These are phyloP conservation scores for Cacoxenus indagator DNA, from an alignment of 2,888 invertebrate genomes.

Conservation along the genomic window DNA sequence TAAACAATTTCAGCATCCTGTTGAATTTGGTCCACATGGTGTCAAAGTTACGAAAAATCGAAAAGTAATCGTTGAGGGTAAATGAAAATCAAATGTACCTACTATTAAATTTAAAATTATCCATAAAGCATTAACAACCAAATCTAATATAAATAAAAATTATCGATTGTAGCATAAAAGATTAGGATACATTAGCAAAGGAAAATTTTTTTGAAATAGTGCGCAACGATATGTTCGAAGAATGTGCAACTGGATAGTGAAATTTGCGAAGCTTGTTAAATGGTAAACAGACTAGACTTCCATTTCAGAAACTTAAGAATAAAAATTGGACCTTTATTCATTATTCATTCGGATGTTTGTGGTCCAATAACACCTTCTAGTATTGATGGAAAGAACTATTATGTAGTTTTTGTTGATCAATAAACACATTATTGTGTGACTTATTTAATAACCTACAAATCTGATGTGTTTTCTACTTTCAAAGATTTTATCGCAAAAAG, in stretches of 20 bases:
- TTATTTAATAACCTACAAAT: slow-evolving; percentile 53
- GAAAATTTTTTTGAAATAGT: slow-evolving; percentile 39
- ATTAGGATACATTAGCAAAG: slow-evolving; percentile 38
- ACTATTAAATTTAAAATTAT: slow-evolving; percentile 28
- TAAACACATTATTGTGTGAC: slow-evolving; percentile 59
- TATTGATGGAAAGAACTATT: slow-evolving; percentile 57
- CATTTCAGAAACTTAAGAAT: slow-evolving; percentile 53
- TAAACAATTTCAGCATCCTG: slow-evolving; percentile 51
- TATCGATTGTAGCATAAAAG: slow-evolving; percentile 41
- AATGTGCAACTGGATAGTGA: slow-evolving; percentile 31
- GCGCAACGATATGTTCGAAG: slow-evolving; percentile 31
- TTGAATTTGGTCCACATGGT: slow-evolving; percentile 34
- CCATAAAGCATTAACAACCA: slow-evolving; percentile 14
- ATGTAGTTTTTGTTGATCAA: slow-evolving; percentile 60
- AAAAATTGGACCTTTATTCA: slow-evolving; percentile 57
- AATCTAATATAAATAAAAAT: slow-evolving; percentile 3
- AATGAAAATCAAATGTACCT: slow-evolving; percentile 28
- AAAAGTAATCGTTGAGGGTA: slow-evolving; percentile 24
- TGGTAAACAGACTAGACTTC: slow-evolving; percentile 61
- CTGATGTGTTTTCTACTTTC: slow-evolving; percentile 44
- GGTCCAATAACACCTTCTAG: slow-evolving; percentile 49
- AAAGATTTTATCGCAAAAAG: slow-evolving; percentile 22
- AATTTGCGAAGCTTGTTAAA: slow-evolving; percentile 60
- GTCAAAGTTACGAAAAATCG: slow-evolving; percentile 52
- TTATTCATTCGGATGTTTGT: slow-evolving; percentile 58